Evolutionary conservation across 2,888 invertebrate genomes (phyloP).

Genomic region (Silvanus unidentatus): DNA sequence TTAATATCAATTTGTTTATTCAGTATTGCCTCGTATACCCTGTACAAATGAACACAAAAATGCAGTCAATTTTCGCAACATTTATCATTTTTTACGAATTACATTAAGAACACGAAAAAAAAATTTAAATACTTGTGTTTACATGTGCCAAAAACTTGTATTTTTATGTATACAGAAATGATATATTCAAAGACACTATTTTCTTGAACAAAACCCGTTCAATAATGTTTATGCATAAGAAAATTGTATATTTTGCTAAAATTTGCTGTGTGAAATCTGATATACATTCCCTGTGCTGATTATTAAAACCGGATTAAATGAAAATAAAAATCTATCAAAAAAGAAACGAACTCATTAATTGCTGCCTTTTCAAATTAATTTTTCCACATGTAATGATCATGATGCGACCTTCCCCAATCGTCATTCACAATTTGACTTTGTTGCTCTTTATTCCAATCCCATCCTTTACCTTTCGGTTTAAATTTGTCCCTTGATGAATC

Average conservation of each 20-base stretch:
- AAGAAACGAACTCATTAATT: no score
- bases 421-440: conserved; percentile 21
- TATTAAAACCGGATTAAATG: no score
- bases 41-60: conserved; percentile 26
- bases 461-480: conserved; percentile 67
- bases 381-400: conserved; percentile 37
- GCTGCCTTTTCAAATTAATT: conserved; percentile 29
- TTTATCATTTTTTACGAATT: neutral
- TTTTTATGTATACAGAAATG: no score
- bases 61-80: conserved; percentile 21
- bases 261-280: conserved; percentile 36
- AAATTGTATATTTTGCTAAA: neutral
- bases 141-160: no score
- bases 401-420: conserved; percentile 35
- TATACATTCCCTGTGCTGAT: conserved; percentile 21
- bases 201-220: no score
- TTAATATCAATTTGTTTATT: no score
- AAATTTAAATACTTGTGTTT: no score
- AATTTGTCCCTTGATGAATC: conserved; percentile 55
- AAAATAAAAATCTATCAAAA: no score
- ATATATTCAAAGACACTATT: no score
- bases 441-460: conserved; percentile 58
- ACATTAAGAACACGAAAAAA: no score
- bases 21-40: no score
- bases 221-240: no score